Base-by-base conservation (phyloP, 2,113 vertebrate genomes). In the Vireo altiloquus region DNA sequence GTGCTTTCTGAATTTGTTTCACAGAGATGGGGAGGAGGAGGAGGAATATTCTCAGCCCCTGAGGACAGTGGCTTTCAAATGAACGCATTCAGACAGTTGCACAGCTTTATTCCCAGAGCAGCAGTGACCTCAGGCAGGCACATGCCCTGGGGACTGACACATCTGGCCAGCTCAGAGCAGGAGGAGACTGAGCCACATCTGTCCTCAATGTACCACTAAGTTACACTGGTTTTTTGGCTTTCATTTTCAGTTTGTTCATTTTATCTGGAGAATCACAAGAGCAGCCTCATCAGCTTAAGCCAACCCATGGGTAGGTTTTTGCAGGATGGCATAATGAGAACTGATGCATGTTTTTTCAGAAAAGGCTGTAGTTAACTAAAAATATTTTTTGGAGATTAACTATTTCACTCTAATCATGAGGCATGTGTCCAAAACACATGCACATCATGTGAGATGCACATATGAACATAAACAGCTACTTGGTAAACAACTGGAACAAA, bases 401-500 rank as follows among this genome's bases (percentile, higher is more conserved):
- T 53, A 11, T 82, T 95, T 85, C 35, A 54, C 15, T 64, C 11
- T 59, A 20, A 15, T 4, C 63, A 30, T 19, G 60, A 75, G n/a
- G 4, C 4, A 13, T 0, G 8, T 13, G 40, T 20, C n/a, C 54
- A 61, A 70, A 40, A 39, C 14, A 8, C 0, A 2, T 2, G 7
- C 15, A 8, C 44, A 49, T 8, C 44, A 11, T 27, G 13, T 52
- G 37, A 65, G 20, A 49, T 53, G 39, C 37, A 31, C 6, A 2
- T 12, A 22, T 9, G 24, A 53, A 37, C 50, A 47, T 31, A 15
- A 64, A 44, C 12, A 84, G 28, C 1, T 21, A 10, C 57, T n/a
- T 87, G 54, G 3, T 28, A 50, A 61, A 76, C 30, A 49, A 3
- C 15, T 54, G 46, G 33, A 59, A 77, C 16, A 74, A 80, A 80